Base-by-base conservation (phyloP, 1,140 invertebrate species). In the Penaeus chinensis region DNA sequence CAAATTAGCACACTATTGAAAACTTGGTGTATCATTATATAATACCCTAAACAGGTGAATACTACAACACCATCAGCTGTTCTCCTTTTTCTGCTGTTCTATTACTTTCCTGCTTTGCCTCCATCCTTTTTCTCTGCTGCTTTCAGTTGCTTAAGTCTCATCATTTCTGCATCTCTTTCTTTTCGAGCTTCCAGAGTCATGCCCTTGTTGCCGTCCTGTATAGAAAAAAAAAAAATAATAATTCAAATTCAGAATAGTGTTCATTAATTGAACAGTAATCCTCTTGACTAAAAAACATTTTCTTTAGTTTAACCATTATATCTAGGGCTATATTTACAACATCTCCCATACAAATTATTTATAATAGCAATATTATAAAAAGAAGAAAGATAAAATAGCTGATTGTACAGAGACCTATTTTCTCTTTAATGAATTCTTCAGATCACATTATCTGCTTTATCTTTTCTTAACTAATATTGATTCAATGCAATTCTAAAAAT, bases 151-250 rank as follows among this genome's bases (percentile, higher is more conserved):
- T 90, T 91, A 42, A 90, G 63, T 63, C 89, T 61, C 90, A 91
- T 91, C 77, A 89, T 77, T 84, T 91, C 90, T 20, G 90, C 90
- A 87, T 91, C 90, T 95, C 96, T 95, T 92, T 96, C 94, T 94
- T 96, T 95, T 88, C 96, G 93, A 92, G 96, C 95, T 92, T 96
- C 95, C 54, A 96, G 92, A 37, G 95, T 95, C 91, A 96, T 92
- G 66, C 95, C 95, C 91, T 93, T 94, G 92, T 95, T 95, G 85
- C 94, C 95, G 90, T 93, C 94, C 92, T 90, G 86, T 27, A 20
- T 27, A 77, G 82, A 76, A 32, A 27, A 85, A 16, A 77, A 86
- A 76, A 32, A 27, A 85, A 16, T 69, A 1, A 1, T 79, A 19
- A 47, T 61, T 19, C 18, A 37, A 42, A 79, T 16, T 79, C 0